phyloP scores from a whole-genome alignment of 2,888 invertebrate genomes.

The Mythimna albipuncta region DNA sequence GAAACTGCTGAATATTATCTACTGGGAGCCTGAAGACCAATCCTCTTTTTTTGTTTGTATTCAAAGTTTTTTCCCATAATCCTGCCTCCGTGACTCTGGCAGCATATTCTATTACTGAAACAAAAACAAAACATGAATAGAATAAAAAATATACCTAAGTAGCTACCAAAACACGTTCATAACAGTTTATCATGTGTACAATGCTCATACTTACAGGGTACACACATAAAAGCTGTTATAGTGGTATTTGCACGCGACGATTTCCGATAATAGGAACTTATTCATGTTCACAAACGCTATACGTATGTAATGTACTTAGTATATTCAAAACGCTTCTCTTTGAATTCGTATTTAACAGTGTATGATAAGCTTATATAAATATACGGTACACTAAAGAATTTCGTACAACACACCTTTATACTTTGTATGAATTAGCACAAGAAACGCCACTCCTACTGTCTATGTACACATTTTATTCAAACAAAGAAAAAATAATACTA shows the following conservation, averaged over 20 bases:
- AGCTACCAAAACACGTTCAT: conserved; percentile 20
- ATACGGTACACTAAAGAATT: conserved; percentile 7
- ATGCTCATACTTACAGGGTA: conserved; percentile 24
- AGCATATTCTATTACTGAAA: neutral
- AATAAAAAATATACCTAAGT: conserved; percentile 26
- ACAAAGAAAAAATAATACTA: neutral
- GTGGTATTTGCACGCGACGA: conserved; percentile 55
- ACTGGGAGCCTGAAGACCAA: neutral
- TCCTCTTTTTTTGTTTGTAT: conserved; percentile 21
- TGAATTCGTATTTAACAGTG: conserved; percentile 14
- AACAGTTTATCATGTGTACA: conserved; percentile 42
- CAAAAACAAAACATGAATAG: conserved; percentile 9
- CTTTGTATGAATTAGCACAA: conserved; percentile 18
- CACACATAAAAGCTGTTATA: conserved; percentile 53
- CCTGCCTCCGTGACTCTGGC: neutral
- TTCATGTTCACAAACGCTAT: conserved; percentile 34
- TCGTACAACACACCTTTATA: conserved; percentile 18
- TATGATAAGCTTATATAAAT: conserved; percentile 33
- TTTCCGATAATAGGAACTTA: conserved; percentile 51
- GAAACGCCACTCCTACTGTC: conserved; percentile 4
- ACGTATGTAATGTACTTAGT: conserved; percentile 8
- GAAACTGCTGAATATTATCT: conserved; percentile 26
- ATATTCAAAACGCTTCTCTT: conserved; percentile 32
- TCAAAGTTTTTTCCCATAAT: neutral
- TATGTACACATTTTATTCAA: conserved; percentile 8